Conservation (phyloP, 2,888 invertebrate species). For the Atethmia centrago region DNA sequence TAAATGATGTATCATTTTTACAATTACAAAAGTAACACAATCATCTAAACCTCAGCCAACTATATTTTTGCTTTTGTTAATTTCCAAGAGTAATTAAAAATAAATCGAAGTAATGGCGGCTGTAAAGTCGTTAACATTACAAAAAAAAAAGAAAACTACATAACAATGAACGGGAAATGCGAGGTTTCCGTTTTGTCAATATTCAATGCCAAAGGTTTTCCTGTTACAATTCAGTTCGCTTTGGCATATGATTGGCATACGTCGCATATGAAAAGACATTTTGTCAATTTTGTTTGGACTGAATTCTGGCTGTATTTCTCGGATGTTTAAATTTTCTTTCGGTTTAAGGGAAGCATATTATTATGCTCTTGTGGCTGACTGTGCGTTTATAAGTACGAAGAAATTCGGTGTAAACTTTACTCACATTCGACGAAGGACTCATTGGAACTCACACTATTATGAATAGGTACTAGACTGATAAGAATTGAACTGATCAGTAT, state of each 20-base stretch:
- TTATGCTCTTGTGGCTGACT: neutral
- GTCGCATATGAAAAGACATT: conserved; percentile 20
- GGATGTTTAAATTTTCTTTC: conserved; percentile 6
- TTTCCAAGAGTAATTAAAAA: conserved; percentile 5
- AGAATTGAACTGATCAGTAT: neutral
- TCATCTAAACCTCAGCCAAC: neutral
- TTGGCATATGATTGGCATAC: conserved; percentile 39
- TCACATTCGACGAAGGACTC: neutral
- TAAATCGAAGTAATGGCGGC: conserved; percentile 11
- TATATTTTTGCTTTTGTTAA: neutral
- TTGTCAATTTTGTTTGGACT: conserved; percentile 21
- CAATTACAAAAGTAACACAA: neutral
- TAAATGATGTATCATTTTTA: neutral
- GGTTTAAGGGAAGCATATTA: neutral
- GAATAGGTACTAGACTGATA: neutral
- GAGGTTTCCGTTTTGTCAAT: conserved; percentile 47
- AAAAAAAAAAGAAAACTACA: conserved; percentile 17
- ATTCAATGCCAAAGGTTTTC: conserved; percentile 39
- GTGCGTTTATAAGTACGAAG: neutral
- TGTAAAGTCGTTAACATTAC: conserved; percentile 32
- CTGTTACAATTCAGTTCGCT: conserved; percentile 32
- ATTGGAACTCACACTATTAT: neutral
- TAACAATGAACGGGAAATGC: conserved; percentile 52
- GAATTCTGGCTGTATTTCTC: conserved; percentile 12
- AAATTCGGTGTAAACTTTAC: neutral